Conservation (phyloP, 2,888 invertebrate genomes). For the Adelphocoris suturalis region DNA sequence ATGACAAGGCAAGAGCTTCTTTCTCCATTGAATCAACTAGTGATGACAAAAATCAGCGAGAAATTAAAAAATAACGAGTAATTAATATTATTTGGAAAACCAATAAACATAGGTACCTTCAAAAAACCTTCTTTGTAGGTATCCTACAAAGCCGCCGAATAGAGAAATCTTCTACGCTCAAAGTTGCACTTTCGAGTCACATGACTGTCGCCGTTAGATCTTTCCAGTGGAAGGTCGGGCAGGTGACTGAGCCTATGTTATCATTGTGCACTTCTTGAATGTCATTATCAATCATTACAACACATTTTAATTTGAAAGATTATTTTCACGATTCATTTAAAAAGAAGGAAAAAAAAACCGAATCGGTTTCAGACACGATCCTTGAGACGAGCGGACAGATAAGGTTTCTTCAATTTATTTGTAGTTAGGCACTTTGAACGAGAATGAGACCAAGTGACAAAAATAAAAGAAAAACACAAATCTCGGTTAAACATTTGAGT, state of each 20-base stretch:
- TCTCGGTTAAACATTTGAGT: too few relatives aligned
- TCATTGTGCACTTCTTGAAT: constrained; percentile 7
- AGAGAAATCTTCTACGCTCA: neutral
- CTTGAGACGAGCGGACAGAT: neutral
- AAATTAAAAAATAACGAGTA: too few relatives aligned
- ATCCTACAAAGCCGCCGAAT: neutral
- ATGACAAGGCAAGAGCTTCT: too few relatives aligned
- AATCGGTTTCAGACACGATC: neutral
- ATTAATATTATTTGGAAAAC: too few relatives aligned
- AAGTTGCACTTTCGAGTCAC: neutral
- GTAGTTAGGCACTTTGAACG: too few relatives aligned
- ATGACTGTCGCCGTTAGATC: neutral
- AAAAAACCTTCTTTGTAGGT: too few relatives aligned
- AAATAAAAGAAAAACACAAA: too few relatives aligned
- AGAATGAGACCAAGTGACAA: too few relatives aligned
- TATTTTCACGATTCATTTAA: neutral
- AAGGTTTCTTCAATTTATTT: neutral
- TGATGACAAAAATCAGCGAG: too few relatives aligned
- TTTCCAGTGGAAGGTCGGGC: neutral
- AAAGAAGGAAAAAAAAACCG: neutral
- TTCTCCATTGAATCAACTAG: too few relatives aligned
- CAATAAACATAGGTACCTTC: neutral
- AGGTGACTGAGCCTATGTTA: neutral
- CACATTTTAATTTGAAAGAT: neutral
- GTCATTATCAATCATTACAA: neutral